A percentile compares a stretch with the other conserved stretches of the same genome.
phyloP scores from a whole-genome alignment of 2,888 invertebrate genomes.

The Sphaerophoria taeniata region DNA sequence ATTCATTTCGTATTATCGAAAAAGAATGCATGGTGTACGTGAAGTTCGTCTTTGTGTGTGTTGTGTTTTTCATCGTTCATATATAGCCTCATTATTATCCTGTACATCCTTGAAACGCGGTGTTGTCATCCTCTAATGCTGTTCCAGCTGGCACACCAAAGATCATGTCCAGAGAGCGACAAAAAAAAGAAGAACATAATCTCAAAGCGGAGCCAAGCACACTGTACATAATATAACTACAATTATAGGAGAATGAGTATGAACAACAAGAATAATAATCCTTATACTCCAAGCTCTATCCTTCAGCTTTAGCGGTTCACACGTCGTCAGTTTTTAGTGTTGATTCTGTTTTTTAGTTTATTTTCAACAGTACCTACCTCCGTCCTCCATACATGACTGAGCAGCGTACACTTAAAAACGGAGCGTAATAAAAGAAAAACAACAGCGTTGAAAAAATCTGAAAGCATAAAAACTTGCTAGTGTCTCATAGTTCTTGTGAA shows the following conservation, averaged over 20 bases:
- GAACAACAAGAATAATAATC: conserved; percentile 57
- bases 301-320: conserved; percentile 68
- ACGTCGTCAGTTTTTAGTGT: conserved; percentile 54
- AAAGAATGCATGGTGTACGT: conserved; percentile 69
- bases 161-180: conserved; percentile 5
- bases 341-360: conserved; percentile 18
- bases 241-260: conserved; percentile 29
- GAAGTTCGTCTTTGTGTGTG: conserved; percentile 32
- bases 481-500: too few relatives aligned
- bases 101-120: conserved; percentile 45
- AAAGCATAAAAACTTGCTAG: too few relatives aligned
- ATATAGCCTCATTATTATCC: conserved; percentile 61
- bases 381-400: neutral
- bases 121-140: conserved; percentile 50
- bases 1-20: conserved; percentile 74
- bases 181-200: conserved; percentile 23
- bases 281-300: conserved; percentile 58
- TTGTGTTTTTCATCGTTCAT: neutral
- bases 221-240: neutral
- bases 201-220: conserved; percentile 1
- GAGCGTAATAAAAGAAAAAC: conserved; percentile 16
- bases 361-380: neutral
- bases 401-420: conserved; percentile 29
- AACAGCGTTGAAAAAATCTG: conserved; percentile 14
- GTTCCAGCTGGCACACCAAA: conserved; percentile 41